Conservation (phyloP, 2,888 invertebrate species). For the Stenichneumon culpator region DNA sequence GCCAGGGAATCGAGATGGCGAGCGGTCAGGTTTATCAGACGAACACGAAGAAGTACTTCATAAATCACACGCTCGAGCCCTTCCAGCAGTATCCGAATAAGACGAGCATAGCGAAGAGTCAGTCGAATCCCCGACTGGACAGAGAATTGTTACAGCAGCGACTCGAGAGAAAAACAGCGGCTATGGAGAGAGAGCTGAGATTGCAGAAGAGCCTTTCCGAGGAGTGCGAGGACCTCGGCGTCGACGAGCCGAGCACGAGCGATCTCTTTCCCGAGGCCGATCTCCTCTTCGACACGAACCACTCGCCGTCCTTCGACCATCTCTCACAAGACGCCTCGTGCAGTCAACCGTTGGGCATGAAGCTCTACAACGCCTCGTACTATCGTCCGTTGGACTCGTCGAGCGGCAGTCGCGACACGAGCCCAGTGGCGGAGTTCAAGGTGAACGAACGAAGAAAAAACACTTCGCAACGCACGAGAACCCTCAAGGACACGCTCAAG, state of each 20-base stretch:
- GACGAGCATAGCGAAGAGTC: slow-evolving; percentile 74
- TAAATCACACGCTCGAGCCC: slow-evolving; percentile 81
- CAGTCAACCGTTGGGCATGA: slow-evolving; percentile 81
- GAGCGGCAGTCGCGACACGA: slow-evolving; percentile 85
- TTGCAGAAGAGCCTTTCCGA: slow-evolving; percentile 91
- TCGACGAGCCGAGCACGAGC: slow-evolving; percentile 92
- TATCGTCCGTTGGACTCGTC: slow-evolving; percentile 84
- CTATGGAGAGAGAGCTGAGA: slow-evolving; percentile 87
- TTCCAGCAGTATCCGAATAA: slow-evolving; percentile 80
- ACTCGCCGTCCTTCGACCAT: slow-evolving; percentile 89
- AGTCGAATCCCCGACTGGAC: slow-evolving; percentile 77
- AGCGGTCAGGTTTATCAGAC: slow-evolving; percentile 80
- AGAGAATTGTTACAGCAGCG: slow-evolving; percentile 80
- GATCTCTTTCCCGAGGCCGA: slow-evolving; percentile 93
- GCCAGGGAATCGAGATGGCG: slow-evolving; percentile 81
- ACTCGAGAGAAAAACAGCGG: slow-evolving; percentile 85
- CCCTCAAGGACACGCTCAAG: slow-evolving; percentile 71
- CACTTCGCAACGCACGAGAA: slow-evolving; percentile 73
- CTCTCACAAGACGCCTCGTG: slow-evolving; percentile 86
- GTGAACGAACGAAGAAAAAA: slow-evolving; percentile 79
- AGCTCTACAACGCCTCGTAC: slow-evolving; percentile 80
- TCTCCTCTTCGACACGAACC: slow-evolving; percentile 90
- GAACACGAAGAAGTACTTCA: slow-evolving; percentile 82
- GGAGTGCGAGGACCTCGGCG: slow-evolving; percentile 92
- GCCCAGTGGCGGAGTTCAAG: slow-evolving; percentile 84